Conservation (phyloP, 2,113 vertebrate genomes). For the Aleadryas rufinucha region DNA sequence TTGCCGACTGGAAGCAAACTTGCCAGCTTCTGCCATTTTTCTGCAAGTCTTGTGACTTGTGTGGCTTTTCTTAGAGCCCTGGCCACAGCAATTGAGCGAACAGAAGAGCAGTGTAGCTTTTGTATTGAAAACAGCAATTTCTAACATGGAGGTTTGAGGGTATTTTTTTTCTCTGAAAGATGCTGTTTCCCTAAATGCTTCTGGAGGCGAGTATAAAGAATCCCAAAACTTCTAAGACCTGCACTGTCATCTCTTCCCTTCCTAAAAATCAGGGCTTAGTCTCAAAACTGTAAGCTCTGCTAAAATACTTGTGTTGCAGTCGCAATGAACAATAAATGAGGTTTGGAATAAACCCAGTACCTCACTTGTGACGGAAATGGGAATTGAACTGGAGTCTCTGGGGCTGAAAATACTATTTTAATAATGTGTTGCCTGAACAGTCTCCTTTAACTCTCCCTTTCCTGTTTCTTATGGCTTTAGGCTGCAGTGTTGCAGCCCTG, state of each 20-base stretch:
- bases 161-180: neutral
- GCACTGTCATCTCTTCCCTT: neutral
- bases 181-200: neutral
- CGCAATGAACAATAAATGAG: neutral
- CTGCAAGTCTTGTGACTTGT: slow-evolving; percentile 40
- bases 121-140: neutral
- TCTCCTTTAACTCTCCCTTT: neutral
- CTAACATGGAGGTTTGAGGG: neutral
- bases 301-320: neutral
- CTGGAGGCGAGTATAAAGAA: neutral
- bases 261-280: neutral
- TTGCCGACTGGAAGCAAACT: slow-evolving; percentile 35
- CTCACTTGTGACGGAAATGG: slow-evolving; percentile 3
- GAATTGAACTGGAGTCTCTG: neutral
- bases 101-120: neutral
- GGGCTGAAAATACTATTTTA: slow-evolving; percentile 7
- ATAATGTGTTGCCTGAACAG: slow-evolving; percentile 4
- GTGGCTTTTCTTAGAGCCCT: slow-evolving; percentile 33
- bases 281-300: neutral
- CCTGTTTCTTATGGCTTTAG: neutral
- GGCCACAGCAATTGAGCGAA: neutral
- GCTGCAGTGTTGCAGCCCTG: neutral
- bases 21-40: slow-evolving; percentile 47
- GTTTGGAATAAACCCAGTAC: slow-evolving; percentile 17
- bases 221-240: neutral